Base-by-base conservation (phyloP, 2,113 vertebrate genomes). In the Tetrax tetrax region DNA sequence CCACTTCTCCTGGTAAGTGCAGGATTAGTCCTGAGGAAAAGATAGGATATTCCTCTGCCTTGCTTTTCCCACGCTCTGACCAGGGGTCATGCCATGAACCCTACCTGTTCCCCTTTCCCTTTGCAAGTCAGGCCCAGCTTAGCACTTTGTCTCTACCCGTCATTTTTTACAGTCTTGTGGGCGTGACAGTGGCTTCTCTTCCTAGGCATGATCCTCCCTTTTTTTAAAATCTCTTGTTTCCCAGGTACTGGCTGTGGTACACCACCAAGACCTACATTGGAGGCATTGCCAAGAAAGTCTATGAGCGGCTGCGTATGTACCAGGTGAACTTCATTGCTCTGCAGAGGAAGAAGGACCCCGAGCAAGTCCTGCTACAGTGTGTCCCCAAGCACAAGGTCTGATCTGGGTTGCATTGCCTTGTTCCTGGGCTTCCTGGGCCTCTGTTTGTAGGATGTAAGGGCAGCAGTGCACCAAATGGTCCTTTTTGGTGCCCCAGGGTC, bases 221-320 rank as follows among this genome's bases (percentile, higher is more conserved):
- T 78, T 90, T 50, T 45, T 4, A 86, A 86, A 74, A 57, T 29
- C 31, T 43, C 47, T 47, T 60, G 7, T 76, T 45, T 68, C 69
- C 63, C 94, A 99, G 99, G 99, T 99, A 99, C 97, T 99, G 99
- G 99, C 97, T 99, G 37, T 99, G 99, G 99, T 99, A 99, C 92
- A 99, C 98, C 86, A 99, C 99, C 60, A 98, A 98, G 96, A 96
- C 93, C 47, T 99, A 98, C 33, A 98, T 99, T 31, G 98, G 98
- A 59, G 99, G 98, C 57, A 98, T 98, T 57, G 99, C 99, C 9
- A 98, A 97, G 94, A 99, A 98, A 61, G 98, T 99, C 72, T 99
- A 99, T 48, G 98, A 99, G 76, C 98, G 97, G 63, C 98, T 99
- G 38, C 99, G 99, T 41, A 98, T 99, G 95, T 99, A 99, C 96